phyloP scores from a whole-genome alignment of 1,140 invertebrate species.

The Macrosteles quadrilineatus region DNA sequence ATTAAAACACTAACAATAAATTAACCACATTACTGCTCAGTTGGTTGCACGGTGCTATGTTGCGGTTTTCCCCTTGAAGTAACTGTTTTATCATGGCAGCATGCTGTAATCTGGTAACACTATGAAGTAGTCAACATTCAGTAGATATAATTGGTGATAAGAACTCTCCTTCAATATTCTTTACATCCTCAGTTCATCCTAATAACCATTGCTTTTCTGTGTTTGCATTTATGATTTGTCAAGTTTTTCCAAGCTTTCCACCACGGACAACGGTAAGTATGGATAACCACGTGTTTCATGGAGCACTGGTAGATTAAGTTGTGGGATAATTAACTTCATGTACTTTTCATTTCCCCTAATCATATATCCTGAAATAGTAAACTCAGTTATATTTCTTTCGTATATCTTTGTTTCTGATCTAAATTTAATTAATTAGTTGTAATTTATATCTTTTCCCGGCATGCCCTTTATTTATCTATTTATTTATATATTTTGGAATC shows the following conservation, averaged over 20 bases:
- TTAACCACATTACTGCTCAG: not conserved
- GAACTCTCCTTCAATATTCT: not conserved
- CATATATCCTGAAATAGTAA: slow-evolving; percentile 31
- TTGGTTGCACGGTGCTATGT: slow-evolving; percentile 25
- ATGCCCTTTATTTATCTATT: slow-evolving; percentile 54
- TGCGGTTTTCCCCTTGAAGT: slow-evolving; percentile 24
- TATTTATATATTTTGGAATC: slow-evolving; percentile 12
- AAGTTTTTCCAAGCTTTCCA: slow-evolving; percentile 2
- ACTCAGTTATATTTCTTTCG: slow-evolving; percentile 25
- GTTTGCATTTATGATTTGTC: slow-evolving; percentile 1
- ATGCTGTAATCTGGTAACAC: not conserved
- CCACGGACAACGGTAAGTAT: slow-evolving; percentile 7
- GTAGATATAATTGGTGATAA: not conserved
- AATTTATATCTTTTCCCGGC: slow-evolving; percentile 60
- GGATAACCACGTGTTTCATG: slow-evolving; percentile 12
- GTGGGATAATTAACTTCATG: slow-evolving; percentile 30
- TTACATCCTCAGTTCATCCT: not conserved
- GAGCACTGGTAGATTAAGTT: slow-evolving; percentile 28
- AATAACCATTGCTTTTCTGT: not conserved
- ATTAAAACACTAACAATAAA: not conserved
- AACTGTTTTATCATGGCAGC: slow-evolving; percentile 18
- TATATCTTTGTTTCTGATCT: slow-evolving; percentile 37
- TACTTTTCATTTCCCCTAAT: slow-evolving; percentile 30
- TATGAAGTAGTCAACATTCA: no score
- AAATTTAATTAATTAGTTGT: slow-evolving; percentile 34